A percentile compares a stretch with the other conserved stretches of the same genome.
Conservation (phyloP, 2,888 invertebrate species). For the Rutpela maculata region DNA sequence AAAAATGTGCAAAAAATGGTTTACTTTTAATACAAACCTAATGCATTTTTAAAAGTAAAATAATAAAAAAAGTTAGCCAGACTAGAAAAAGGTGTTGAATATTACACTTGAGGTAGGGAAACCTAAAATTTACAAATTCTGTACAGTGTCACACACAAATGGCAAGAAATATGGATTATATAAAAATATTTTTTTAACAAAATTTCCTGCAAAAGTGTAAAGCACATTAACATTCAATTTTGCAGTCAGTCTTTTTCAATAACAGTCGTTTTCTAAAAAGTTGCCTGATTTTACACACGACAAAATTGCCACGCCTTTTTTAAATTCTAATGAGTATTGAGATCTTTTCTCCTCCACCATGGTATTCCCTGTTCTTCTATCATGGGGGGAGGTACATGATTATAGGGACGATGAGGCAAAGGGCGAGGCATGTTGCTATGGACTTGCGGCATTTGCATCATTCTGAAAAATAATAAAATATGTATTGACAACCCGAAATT, state of each 20-base stretch:
- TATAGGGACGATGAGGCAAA: conserved; percentile 55
- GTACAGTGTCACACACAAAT: conserved; percentile 11
- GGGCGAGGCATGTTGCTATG: conserved; percentile 51
- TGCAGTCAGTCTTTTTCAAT: conserved; percentile 32
- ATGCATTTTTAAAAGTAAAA: conserved; percentile 12
- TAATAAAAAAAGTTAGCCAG: conserved; percentile 12
- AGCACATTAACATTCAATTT: conserved; percentile 13
- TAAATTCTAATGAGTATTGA: conserved; percentile 53
- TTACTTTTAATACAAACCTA: neutral
- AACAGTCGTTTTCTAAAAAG: conserved; percentile 1
- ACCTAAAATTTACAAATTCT: conserved; percentile 16
- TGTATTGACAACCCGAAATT: neutral
- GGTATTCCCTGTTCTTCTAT: conserved; percentile 72
- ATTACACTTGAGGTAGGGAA: conserved; percentile 25
- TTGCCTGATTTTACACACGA: neutral
- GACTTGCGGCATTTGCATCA: conserved; percentile 58
- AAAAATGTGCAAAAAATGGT: neutral
- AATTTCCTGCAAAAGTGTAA: neutral
- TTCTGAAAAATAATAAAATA: conserved; percentile 48
- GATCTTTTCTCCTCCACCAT: conserved; percentile 73
- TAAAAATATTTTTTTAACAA: conserved; percentile 15
- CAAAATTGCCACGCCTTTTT: conserved; percentile 21
- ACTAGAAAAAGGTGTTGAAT: conserved; percentile 27
- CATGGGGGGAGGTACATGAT: conserved; percentile 46
- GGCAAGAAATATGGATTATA: conserved; percentile 26